A percentile compares a stretch with the other conserved stretches of the same genome.
phyloP scores from a whole-genome alignment of 2,888 invertebrate genomes.

The Agrochola lota region DNA sequence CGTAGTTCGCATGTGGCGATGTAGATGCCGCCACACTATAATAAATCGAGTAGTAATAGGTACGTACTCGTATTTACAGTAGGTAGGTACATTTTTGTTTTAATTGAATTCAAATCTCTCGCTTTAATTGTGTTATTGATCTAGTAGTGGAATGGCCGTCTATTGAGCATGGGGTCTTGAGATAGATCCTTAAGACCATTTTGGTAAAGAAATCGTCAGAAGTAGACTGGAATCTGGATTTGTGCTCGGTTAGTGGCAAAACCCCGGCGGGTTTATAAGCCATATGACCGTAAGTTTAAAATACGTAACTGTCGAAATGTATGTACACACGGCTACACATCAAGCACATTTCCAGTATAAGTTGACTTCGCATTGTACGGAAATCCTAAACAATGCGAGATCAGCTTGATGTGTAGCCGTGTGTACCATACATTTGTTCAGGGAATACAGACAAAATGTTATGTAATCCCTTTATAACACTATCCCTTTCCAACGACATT shows the following conservation, averaged over 20 bases:
- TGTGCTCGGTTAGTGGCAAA: not conserved
- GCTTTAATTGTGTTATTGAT: not conserved
- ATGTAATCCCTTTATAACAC: not conserved
- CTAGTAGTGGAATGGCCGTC: not conserved
- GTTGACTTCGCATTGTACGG: too few species aligned
- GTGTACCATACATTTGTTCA: too few species aligned
- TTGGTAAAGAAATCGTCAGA: not conserved
- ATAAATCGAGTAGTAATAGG: too few species aligned
- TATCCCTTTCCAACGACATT: conserved; percentile 2
- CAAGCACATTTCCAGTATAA: too few species aligned
- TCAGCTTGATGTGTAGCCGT: too few species aligned
- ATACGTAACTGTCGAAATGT: not conserved
- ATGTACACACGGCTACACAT: too few species aligned
- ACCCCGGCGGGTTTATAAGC: not conserved
- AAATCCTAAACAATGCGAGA: too few species aligned
- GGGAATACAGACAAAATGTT: not conserved
- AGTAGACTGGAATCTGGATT: not conserved
- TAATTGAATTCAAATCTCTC: not conserved
- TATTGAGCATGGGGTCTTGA: too few species aligned
- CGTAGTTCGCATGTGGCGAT: too few species aligned
- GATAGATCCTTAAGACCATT: not conserved
- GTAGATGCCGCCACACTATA: too few species aligned
- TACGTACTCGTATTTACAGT: not conserved
- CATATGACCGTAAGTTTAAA: not conserved
- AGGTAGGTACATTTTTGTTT: not conserved